Conservation (phyloP, 2,888 invertebrate genomes). For the Cephus rjabovi region DNA sequence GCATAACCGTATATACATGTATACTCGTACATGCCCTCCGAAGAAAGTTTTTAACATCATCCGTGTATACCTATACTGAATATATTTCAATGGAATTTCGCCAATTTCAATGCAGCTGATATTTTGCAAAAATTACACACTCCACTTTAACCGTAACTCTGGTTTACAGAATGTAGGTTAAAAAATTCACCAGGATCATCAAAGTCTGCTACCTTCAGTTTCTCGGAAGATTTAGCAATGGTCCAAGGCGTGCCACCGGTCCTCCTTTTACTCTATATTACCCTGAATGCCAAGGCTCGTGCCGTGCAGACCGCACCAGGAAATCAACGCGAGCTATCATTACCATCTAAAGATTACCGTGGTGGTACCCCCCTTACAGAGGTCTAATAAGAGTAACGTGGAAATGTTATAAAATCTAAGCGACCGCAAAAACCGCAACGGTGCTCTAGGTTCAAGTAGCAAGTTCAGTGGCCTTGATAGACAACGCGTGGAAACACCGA, state of each 20-base stretch:
- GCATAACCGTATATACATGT: neutral
- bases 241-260: neutral
- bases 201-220: neutral
- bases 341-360: slow-evolving; percentile 43
- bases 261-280: neutral
- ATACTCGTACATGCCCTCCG: neutral
- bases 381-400: slow-evolving; percentile 45
- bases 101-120: neutral
- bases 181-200: neutral
- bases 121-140: neutral
- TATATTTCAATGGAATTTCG: neutral
- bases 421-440: slow-evolving; percentile 54
- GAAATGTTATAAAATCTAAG: slow-evolving; percentile 54
- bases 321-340: slow-evolving; percentile 55
- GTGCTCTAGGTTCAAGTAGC: slow-evolving; percentile 48
- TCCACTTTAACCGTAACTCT: neutral
- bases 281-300: slow-evolving; percentile 38
- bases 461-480: slow-evolving; percentile 54
- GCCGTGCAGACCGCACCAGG: slow-evolving; percentile 52
- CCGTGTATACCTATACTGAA: neutral
- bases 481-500: neutral
- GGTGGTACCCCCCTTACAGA: slow-evolving; percentile 6
- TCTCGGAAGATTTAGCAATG: neutral
- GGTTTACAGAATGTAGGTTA: neutral
- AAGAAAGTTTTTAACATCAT: neutral